Percentiles rank a stretch among this genome's conserved stretches.
phyloP scores from a whole-genome alignment of 2,797 vertebrate species.

The Odontamblyopus rebecca region DNA sequence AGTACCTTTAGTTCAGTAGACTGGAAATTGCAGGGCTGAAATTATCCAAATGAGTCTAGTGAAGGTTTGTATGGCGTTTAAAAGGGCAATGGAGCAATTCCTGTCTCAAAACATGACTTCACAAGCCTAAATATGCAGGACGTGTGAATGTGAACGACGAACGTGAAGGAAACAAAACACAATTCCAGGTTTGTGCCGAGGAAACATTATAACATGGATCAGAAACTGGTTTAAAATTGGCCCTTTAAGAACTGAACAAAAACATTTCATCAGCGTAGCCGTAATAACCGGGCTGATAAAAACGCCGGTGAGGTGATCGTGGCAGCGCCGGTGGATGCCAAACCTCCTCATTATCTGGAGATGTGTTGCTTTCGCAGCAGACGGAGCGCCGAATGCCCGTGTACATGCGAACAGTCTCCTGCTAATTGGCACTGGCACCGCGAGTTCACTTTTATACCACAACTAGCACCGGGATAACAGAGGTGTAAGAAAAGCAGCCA shows the following conservation, averaged over 20 bases:
- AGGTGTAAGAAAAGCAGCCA: slow-evolving; percentile 50
- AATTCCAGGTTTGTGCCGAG: too few species aligned
- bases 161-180: too few species aligned
- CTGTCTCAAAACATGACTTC: too few species aligned
- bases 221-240: too few species aligned
- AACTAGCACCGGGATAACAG: slow-evolving; percentile 31
- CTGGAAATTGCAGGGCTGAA: too few species aligned
- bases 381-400: slow-evolving; percentile 1
- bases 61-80: too few species aligned
- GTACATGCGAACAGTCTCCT: slow-evolving; percentile 24
- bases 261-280: not conserved
- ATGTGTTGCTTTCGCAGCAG: slow-evolving; percentile 19
- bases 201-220: too few species aligned
- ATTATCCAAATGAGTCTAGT: too few species aligned
- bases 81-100: too few species aligned
- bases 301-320: not conserved
- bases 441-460: slow-evolving; percentile 54
- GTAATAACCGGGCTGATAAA: not conserved
- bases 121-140: too few species aligned
- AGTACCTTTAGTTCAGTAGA: too few species aligned
- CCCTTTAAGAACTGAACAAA: not conserved
- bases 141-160: too few species aligned
- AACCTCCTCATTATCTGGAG: slow-evolving; percentile 61
- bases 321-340: slow-evolving; percentile 28
- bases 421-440: slow-evolving; percentile 71